phyloP scores from a whole-genome alignment of 2,797 vertebrate species.

The Acanthurus lineatus region DNA sequence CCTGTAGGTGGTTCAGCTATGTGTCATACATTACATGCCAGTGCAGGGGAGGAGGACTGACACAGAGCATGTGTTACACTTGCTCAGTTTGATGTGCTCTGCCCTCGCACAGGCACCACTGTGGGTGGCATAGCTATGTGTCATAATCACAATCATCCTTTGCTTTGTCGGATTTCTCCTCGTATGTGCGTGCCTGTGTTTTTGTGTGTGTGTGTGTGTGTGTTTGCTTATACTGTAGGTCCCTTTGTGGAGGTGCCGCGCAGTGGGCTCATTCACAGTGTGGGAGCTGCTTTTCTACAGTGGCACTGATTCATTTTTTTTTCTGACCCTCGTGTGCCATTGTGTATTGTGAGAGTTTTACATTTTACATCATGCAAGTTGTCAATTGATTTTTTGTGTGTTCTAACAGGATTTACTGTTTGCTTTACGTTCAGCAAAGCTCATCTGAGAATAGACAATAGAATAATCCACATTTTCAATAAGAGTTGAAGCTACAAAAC shows the following conservation, averaged over 20 bases:
- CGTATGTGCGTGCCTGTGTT: slow-evolving; percentile 45
- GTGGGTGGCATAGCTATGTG: slow-evolving; percentile 85
- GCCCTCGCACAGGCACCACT: slow-evolving; percentile 81
- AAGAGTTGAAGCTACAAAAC: background rate
- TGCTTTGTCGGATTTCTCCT: slow-evolving; percentile 74
- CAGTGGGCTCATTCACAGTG: slow-evolving; percentile 81
- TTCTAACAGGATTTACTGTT: slow-evolving; percentile 15
- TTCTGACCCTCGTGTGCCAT: slow-evolving; percentile 61
- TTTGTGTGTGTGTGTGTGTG: slow-evolving; percentile 57
- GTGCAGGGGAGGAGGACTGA: slow-evolving; percentile 83
- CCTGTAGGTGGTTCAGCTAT: slow-evolving; percentile 84
- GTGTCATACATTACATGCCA: slow-evolving; percentile 84
- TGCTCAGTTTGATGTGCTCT: slow-evolving; percentile 83
- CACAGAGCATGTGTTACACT: slow-evolving; percentile 84
- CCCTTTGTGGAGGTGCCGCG: slow-evolving; percentile 74
- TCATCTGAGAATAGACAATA: background rate
- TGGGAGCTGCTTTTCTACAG: slow-evolving; percentile 76
- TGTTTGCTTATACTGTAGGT: slow-evolving; percentile 55
- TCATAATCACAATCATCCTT: slow-evolving; percentile 83
- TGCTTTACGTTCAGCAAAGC: background rate
- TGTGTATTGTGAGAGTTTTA: slow-evolving; percentile 40
- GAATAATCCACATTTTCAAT: background rate
- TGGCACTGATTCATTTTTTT: slow-evolving; percentile 73
- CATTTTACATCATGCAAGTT: slow-evolving; percentile 54
- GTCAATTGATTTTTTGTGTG: slow-evolving; percentile 46